Evolutionary conservation across 1,140 invertebrate genomes (phyloP), one percentile per base, ranked within the genome.

Genomic region (Drosophila burlai): DNA sequence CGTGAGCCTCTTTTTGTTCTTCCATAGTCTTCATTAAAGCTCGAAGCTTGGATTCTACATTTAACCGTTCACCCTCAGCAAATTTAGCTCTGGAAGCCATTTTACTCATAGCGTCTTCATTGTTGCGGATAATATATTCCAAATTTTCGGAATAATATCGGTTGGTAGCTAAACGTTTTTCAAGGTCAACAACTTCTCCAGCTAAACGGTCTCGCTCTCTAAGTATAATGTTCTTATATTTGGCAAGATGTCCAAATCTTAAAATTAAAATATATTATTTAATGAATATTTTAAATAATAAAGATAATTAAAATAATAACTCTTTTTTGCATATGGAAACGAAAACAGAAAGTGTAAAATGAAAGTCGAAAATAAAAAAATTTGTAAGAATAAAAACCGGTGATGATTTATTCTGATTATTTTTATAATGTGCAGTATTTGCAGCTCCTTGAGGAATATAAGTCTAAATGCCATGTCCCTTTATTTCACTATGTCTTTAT

Each of bases 181-280:
- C 92, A 58, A 94, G 54, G 5, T 93, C 92, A 21, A 93, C 92
- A 10, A 94, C 80, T 75, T 94, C 94, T 10, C 83, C 84, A 34
- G 91, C 40, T 36, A 94, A 63, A 42, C 87, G 93, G 55, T 95
- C 94, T 11, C 92, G 92, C 71, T 94, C 94, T 6, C 93, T 92
- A 15, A 93, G 57, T 24, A 93, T 77, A 16, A 84, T 90, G n/a
- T 90, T 85, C 42, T 90, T 90, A 54, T 90, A 90, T 45, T 86
- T 90, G 0, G 81, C 62, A 43, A 90, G 77, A 46, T 83, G 61
- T 3, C 85, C 85, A 57, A 90, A 86, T 55, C 85, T 89, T n/a
- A 55, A 62, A 63, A 38, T n/a, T 26, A 24, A 34, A 52, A 52
- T 13, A 18, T 6, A 18, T 31, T 31, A 31, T 18, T n/a, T 2